These are phyloP conservation scores for Scartelaos histophorus DNA, from an alignment of 2,113 vertebrate species.

Conservation along the genomic window DNA sequence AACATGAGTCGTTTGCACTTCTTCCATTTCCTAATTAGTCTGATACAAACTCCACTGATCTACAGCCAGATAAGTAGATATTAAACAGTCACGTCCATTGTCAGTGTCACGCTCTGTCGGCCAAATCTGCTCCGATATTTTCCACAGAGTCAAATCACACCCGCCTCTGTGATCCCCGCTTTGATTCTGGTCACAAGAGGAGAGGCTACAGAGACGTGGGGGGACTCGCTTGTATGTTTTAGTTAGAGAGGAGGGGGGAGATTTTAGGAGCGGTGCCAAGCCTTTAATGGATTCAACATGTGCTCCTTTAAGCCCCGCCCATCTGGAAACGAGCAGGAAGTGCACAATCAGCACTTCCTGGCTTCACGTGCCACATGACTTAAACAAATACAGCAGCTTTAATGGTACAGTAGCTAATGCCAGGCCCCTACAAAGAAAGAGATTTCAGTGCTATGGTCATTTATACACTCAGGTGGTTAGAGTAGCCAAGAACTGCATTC, in stretches of 20 bases:
- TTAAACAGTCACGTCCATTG: not conserved
- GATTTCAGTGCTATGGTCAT: not conserved
- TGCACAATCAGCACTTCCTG: slow-evolving; percentile 72
- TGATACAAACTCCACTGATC: slow-evolving; percentile 1
- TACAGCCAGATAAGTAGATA: slow-evolving; percentile 1
- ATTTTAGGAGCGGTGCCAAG: slow-evolving; percentile 62
- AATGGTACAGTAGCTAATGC: slow-evolving; percentile 13
- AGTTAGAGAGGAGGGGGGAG: slow-evolving; percentile 35
- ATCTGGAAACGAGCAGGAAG: slow-evolving; percentile 62
- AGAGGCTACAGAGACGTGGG: slow-evolving; percentile 48
- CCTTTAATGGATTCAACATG: slow-evolving; percentile 79
- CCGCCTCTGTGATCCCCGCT: slow-evolving; percentile 4
- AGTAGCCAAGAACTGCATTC: too few relatives aligned
- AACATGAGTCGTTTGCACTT: not conserved
- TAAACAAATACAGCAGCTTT: slow-evolving; percentile 22
- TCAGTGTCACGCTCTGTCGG: not conserved
- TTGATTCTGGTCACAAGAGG: slow-evolving; percentile 57
- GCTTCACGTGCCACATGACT: slow-evolving; percentile 48
- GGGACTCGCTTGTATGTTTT: slow-evolving; percentile 63
- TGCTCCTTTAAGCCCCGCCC: slow-evolving; percentile 55
- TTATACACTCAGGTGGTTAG: too few relatives aligned
- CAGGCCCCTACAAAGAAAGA: not conserved
- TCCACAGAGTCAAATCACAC: slow-evolving; percentile 25
- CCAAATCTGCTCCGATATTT: slow-evolving; percentile 6
- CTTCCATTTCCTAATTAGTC: not conserved